Conservation (phyloP, 2,797 vertebrate species). For the Urosaurus nigricauda region DNA sequence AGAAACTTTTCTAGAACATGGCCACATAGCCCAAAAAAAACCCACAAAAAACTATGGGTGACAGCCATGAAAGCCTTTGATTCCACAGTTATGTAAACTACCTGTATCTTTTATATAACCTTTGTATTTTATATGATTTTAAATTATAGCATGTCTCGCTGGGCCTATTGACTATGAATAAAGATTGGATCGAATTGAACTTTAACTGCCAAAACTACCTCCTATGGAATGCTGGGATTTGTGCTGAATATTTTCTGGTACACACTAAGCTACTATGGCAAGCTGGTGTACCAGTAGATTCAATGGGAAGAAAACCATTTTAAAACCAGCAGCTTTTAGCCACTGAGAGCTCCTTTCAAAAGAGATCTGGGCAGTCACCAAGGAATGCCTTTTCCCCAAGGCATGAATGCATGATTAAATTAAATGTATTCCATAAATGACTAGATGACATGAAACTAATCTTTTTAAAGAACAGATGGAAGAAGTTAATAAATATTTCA, state of each 20-base stretch:
- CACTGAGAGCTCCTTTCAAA: conserved; percentile 57
- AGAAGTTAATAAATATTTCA: conserved; percentile 77
- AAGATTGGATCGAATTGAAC: too few relatives aligned
- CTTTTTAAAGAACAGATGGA: conserved; percentile 75
- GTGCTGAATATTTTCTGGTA: not conserved
- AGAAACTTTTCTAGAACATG: too few relatives aligned
- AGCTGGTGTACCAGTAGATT: not conserved
- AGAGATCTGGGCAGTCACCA: conserved; percentile 55
- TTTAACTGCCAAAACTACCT: too few relatives aligned
- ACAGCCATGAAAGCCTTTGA: too few relatives aligned
- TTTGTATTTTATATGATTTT: too few relatives aligned
- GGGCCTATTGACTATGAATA: too few relatives aligned
- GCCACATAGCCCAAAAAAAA: too few relatives aligned
- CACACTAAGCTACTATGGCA: not conserved
- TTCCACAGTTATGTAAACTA: too few relatives aligned
- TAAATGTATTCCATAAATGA: conserved; percentile 72
- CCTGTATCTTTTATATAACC: too few relatives aligned
- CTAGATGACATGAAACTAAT: conserved; percentile 68
- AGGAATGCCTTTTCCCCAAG: conserved; percentile 51
- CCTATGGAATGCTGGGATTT: too few relatives aligned
- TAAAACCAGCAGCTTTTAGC: conserved; percentile 47
- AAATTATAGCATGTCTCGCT: too few relatives aligned
- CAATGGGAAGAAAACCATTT: not conserved
- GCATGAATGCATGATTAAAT: conserved; percentile 63
- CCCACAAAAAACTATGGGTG: too few relatives aligned